Base-by-base conservation (phyloP, 2,888 invertebrate species). In the Chrysopilus asiliformis region DNA sequence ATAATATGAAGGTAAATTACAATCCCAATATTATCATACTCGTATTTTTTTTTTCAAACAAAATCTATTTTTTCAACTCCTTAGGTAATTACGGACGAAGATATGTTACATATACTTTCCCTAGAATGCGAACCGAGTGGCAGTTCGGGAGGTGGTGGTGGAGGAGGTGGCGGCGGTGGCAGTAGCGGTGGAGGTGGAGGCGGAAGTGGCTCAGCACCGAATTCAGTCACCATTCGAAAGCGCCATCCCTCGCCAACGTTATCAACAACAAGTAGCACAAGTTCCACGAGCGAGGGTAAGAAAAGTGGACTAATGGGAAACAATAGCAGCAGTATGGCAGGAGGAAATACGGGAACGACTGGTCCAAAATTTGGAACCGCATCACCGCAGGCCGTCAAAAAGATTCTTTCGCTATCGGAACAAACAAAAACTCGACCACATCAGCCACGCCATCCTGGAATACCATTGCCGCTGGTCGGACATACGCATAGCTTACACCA, bases 341-440 rank as follows among this genome's bases (percentile, higher is more conserved):
- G 27, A 9, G 35, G 38, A 10, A 57, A 57, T 40, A 51, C 57
- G 7, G 51, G 53, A 16, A 27, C 25, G 7, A 32, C 18, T 18
- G 55, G 75, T 1, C 76, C 78, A 46, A 79, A 79, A 57, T 79
- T 79, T 52, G 79, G 70, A 49, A 58, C 94, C 26, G 93, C 93
- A 26, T 94, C 94, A 10, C 97, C 97, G 14, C 94, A 95, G 64
- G 91, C 95, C 7, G 91, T 97, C 13, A 76, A 93, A 51, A 98
- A 98, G 62, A 74, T 98, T 58, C 68, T 98, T 48, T 82, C 94
- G 6, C 69, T 98, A 19, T 84, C 89, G 9, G 87, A 89, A 56
- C 81, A 82, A 10, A 80, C 78, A 34, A 90, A 90, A 63, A 84
- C 89, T 8, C 72, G 87, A 36, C 89, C 85, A 5, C 85, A 87